Conservation (phyloP, 2,797 vertebrate species). For the Xenopus petersii region DNA sequence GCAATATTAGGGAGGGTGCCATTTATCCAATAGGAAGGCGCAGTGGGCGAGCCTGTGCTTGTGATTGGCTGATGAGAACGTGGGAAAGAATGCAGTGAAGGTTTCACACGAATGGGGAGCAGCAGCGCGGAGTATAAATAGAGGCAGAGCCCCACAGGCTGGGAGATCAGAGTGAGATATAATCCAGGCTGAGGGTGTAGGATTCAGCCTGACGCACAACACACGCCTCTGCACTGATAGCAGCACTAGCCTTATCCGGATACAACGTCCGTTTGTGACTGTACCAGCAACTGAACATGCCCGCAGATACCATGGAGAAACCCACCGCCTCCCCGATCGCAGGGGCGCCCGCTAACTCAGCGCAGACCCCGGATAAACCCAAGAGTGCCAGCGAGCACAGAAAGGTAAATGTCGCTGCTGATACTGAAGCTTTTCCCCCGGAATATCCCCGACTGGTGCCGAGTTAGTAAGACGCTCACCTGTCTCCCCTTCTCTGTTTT, state of each 20-base stretch:
- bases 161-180: slow-evolving; percentile 25
- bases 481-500: slow-evolving; percentile 36
- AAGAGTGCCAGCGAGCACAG: slow-evolving; percentile 86
- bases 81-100: slow-evolving; percentile 87
- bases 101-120: slow-evolving; percentile 90
- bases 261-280: background rate
- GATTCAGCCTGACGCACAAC: background rate
- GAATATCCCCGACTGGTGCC: too few relatives aligned
- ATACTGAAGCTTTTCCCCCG: too few relatives aligned
- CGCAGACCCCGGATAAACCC: slow-evolving; percentile 81
- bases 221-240: background rate
- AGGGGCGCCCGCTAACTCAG: slow-evolving; percentile 77
- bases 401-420: slow-evolving; percentile 70
- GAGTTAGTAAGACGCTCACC: background rate
- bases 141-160: slow-evolving; percentile 62
- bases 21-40: slow-evolving; percentile 74
- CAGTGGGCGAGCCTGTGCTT: slow-evolving; percentile 70
- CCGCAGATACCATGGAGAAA: slow-evolving; percentile 83
- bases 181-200: background rate
- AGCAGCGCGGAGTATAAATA: slow-evolving; percentile 79
- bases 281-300: slow-evolving; percentile 64
- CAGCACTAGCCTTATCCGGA: background rate
- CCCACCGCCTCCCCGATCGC: slow-evolving; percentile 80
- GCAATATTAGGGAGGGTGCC: slow-evolving; percentile 33
- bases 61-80: slow-evolving; percentile 84